A percentile compares a stretch with the other conserved stretches of the same genome.
These are phyloP conservation scores for Bucco capensis DNA, from an alignment of 2,113 vertebrate genomes.

Conservation along the genomic window DNA sequence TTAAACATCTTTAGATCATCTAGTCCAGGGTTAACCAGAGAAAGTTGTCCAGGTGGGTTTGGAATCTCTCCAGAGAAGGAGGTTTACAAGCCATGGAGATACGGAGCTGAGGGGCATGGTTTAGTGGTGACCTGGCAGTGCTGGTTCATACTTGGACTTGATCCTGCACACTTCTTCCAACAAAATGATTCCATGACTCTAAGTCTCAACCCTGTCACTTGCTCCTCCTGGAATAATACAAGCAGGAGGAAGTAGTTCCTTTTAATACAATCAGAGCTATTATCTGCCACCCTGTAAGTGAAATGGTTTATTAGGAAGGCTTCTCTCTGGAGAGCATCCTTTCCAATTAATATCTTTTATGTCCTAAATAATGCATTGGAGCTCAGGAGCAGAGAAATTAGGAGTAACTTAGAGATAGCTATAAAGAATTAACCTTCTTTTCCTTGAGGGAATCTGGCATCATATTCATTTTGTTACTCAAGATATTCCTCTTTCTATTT, in stretches of 20 bases:
- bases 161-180: too few relatives aligned
- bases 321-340: constrained; percentile 36
- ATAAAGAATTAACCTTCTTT: constrained; percentile 45
- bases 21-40: too few relatives aligned
- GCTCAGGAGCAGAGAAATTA: constrained; percentile 28
- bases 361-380: constrained; percentile 38
- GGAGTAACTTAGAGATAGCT: background rate
- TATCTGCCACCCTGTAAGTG: background rate
- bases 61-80: too few relatives aligned
- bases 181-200: too few relatives aligned
- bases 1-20: too few relatives aligned
- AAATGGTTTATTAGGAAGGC: constrained; percentile 30
- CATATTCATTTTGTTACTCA: background rate
- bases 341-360: constrained; percentile 52
- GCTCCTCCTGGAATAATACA: background rate
- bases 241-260: constrained; percentile 24
- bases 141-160: too few relatives aligned
- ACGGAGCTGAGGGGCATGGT: too few relatives aligned
- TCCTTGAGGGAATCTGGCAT: background rate
- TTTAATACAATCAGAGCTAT: constrained; percentile 23
- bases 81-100: too few relatives aligned
- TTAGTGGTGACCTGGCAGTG: too few relatives aligned
- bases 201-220: background rate
- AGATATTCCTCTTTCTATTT: background rate
- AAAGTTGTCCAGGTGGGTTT: too few relatives aligned